Evolutionary conservation across 2,888 invertebrate genomes (phyloP), one percentile per base, ranked within the genome.

Genomic region (Hylaea fasciaria): DNA sequence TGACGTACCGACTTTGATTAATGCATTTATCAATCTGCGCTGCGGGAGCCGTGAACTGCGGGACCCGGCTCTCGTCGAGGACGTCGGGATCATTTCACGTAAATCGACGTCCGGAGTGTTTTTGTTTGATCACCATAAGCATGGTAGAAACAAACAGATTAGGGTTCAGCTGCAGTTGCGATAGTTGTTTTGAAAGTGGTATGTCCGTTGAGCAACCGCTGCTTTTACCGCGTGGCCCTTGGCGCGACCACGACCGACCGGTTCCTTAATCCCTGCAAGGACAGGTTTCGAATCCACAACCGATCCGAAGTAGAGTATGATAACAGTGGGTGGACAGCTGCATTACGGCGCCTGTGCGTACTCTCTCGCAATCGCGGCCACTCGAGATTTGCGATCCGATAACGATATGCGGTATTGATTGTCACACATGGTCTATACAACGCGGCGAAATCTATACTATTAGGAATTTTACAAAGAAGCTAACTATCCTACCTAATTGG

Each of bases 141-240:
- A n/a, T n/a, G n/a, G n/a, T n/a, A n/a, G n/a, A n/a, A n/a, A n/a
- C n/a, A n/a, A n/a, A n/a, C n/a, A n/a, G n/a, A n/a, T 22, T 28
- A 48, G 56, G 45, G 29, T 53, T 52, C 40, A 51, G 62, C 53
- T 55, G 53, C 51, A 50, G 60, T 55, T 41, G 50, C 50, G 60
- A 64, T 59, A 62, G 57, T 63, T 57, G 63, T 65, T 68, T 65
- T 54, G 63, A 64, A 68, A 68, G 62, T 45, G 28, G 37, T 39
- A 22, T 11, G n/a, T 37, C 41, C n/a, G 50, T 50, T 46, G 29
- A 55, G 14, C 29, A 29, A 43, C 51, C 43, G 51, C 39, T 45
- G 44, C 46, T 50, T 45, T 37, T 41, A 44, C 41, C 17, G 48
- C 43, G 12, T 29, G 55, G 60, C 63, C 56, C 58, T 57, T 43